Base-by-base conservation (phyloP, 2,113 vertebrate species). In the Delphinapterus leucas region DNA sequence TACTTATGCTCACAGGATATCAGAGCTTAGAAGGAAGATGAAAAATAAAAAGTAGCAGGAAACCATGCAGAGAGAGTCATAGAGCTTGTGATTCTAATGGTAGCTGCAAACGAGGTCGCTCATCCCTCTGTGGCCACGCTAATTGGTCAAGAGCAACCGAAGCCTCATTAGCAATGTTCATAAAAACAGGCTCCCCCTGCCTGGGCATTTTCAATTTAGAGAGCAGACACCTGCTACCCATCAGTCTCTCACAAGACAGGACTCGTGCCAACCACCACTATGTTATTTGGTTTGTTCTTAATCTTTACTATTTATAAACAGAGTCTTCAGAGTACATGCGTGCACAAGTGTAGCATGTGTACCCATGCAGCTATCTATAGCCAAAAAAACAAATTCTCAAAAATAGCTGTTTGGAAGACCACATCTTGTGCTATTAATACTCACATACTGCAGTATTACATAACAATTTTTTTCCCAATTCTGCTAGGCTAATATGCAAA, bases 401-500 rank as follows among this genome's bases (percentile, higher is more conserved):
- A 97, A 88, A 93, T 71, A 97, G 92, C 74, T 95, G 77, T 82
- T 93, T 91, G 82, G 92, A 96, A 98, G 95, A 90, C 95, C 73
- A 94, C 76, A 86, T 90, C 94, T 97, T 93, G 74, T 95, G 93
- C 95, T 96, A 98, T 97, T 97, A 97, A 97, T 97, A 95, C 53
- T 55, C 74, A 1, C n/a, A 92, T 74, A 94, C 95, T 96, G 96
- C 96, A 98, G 88, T 86, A 97, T 96, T 97, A 97, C 96, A 89
- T 97, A 98, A 98, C 92, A 94, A 14, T 70, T 95, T 90, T 95
- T 95, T 96, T 79, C 58, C 74, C 91, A 90, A 97, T 98, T 98
- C 97, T 97, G 92, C 97, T 98, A 94, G 94, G 67, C 92, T 98
- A 90, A 95, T 94, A 95, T 93, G 95, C 96, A 98, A 98, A 98